phyloP scores from a whole-genome alignment of 35 echinoderm and acorn worm genomes.

The Apostichopus parvimensis region DNA sequence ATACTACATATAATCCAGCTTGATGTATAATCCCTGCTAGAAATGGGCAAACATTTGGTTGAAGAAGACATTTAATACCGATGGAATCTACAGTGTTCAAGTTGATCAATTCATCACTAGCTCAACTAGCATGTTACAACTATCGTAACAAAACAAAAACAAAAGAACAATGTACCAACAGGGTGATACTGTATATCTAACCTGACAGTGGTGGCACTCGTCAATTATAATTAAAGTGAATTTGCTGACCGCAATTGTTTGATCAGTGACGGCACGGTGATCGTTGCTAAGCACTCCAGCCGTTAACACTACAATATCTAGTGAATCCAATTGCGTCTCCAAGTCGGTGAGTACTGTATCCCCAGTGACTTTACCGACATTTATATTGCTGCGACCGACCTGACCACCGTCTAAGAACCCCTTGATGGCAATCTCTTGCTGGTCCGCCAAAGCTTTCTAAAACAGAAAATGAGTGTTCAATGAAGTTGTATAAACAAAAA shows the following conservation, averaged over 20 bases:
- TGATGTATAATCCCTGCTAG: no score
- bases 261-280: not conserved
- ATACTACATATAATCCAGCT: no score
- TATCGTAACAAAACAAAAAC: not conserved
- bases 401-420: not conserved
- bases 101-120: no score
- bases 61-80: no score
- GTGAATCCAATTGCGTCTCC: not conserved
- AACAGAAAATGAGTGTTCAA: not conserved
- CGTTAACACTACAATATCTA: slow-evolving; percentile 11
- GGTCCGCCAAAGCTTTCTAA: slow-evolving; percentile 51
- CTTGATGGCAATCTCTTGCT: slow-evolving; percentile 19
- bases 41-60: no score
- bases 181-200: not conserved
- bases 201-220: slow-evolving; percentile 54
- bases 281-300: slow-evolving; percentile 27
- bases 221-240: slow-evolving; percentile 49
- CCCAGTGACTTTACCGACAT: slow-evolving; percentile 29
- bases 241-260: slow-evolving; percentile 12
- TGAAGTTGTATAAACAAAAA: no score
- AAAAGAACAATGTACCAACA: not conserved
- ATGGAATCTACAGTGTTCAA: no score
- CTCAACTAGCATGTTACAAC: no score
- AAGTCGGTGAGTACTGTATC: slow-evolving; percentile 25
- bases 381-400: not conserved